Percentiles rank a stretch among this genome's conserved stretches.
Conservation (phyloP, 2,888 invertebrate species). For the Synergus gifuensis region DNA sequence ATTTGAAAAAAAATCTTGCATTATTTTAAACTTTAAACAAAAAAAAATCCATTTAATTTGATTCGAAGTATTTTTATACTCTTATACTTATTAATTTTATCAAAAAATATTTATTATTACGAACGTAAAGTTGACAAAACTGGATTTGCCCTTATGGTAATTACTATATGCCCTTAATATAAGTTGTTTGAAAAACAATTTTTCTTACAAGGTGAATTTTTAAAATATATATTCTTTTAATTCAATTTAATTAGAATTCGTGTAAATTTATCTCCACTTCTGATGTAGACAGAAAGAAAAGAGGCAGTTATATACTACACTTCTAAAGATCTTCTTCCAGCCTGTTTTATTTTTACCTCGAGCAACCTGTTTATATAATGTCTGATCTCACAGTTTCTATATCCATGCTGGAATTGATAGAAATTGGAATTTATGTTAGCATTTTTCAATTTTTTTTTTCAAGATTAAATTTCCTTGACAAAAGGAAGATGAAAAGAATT, state of each 20-base stretch:
- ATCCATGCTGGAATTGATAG: background rate
- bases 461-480: background rate
- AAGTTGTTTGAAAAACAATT: no score
- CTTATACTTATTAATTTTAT: no score
- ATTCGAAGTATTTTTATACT: no score
- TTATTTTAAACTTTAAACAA: background rate
- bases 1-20: background rate
- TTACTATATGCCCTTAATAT: no score
- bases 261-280: background rate
- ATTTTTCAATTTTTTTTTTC: background rate
- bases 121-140: no score
- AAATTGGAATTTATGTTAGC: background rate
- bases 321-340: background rate
- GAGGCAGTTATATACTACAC: background rate
- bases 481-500: background rate
- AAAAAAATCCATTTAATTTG: no score
- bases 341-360: slow-evolving; percentile 1
- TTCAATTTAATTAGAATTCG: background rate
- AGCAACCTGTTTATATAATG: background rate
- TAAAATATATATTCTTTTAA: no score
- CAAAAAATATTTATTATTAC: no score
- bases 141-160: no score
- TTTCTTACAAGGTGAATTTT: no score
- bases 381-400: background rate
- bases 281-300: background rate